Evolutionary conservation across 2,888 invertebrate species (phyloP), one percentile per base, ranked within the genome.

Genomic region (Ophraella communa): DNA sequence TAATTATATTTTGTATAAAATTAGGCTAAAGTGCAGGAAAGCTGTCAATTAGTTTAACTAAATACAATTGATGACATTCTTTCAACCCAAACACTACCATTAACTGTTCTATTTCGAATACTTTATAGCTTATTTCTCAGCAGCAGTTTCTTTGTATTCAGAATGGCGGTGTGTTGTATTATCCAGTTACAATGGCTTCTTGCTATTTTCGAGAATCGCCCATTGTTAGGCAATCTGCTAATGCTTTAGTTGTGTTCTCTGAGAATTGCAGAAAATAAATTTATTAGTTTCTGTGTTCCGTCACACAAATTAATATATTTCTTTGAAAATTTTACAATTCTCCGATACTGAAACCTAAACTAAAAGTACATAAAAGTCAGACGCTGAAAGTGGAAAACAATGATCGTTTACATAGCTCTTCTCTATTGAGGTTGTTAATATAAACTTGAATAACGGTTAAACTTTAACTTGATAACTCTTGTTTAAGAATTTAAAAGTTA

Each of bases 191-290:
- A 65, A 65, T 65, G 47, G 61, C 51, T 60, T 53, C 60, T 53
- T 44, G 60, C 44, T 60, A 60, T 60, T 60, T 60, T 52, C 60
- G 52, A 60, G 60, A 42, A 30, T 51, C 27, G 64, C 58, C 59
- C 64, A 49, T 64, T 64, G 64, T 64, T 64, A 54, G 54, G 64
- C 64, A 57, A 65, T 65, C 61, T 60, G 53, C 65, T 65, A 65
- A 65, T 65, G 65, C 65, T 65, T 56, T 65, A 65, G 65, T 65
- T 61, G 65, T 65, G 65, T 65, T 65, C 65, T 23, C 64, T n/a
- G 49, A 42, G 47, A 64, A 64, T 59, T 59, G 64, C 54, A 33
- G 59, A 54, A 63, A 64, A 59, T 64, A 64, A 54, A 64, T 64
- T 53, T 47, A 64, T 59, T 64, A 53, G 59, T 45, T 63, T 27